Conservation (phyloP, 2,888 invertebrate species). For the Meta bourneti region DNA sequence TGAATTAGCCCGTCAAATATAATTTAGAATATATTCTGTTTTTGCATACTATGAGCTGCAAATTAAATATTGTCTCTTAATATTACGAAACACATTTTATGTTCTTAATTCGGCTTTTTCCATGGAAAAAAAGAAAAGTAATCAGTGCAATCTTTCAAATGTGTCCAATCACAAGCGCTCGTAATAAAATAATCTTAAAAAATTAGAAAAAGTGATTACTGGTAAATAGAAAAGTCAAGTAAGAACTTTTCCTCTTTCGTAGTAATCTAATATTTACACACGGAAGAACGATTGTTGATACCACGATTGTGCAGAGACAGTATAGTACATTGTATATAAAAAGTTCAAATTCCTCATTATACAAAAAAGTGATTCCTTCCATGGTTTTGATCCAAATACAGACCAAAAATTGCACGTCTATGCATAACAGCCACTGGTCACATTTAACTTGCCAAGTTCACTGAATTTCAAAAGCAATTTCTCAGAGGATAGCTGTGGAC, state of each 20-base stretch:
- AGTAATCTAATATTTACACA: slow-evolving; percentile 70
- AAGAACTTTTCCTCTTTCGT: slow-evolving; percentile 34
- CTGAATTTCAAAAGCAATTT: neutral
- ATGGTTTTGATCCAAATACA: slow-evolving; percentile 1
- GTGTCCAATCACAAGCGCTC: slow-evolving; percentile 35
- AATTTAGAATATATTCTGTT: too few species aligned
- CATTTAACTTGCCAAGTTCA: neutral
- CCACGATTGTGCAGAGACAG: slow-evolving; percentile 75
- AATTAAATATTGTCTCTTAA: too few species aligned
- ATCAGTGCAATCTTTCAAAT: slow-evolving; percentile 21
- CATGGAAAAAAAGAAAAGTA: slow-evolving; percentile 3
- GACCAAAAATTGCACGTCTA: slow-evolving; percentile 9
- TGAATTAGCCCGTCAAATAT: too few species aligned
- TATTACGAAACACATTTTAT: neutral
- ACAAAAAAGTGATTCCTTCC: slow-evolving; percentile 44
- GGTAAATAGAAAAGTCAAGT: slow-evolving; percentile 53
- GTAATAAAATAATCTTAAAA: slow-evolving; percentile 28
- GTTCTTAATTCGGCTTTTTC: slow-evolving; percentile 45
- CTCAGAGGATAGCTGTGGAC: too few species aligned
- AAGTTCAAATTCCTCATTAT: slow-evolving; percentile 46
- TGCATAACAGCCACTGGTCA: neutral
- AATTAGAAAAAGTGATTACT: slow-evolving; percentile 16
- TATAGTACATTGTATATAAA: slow-evolving; percentile 61
- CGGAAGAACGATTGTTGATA: slow-evolving; percentile 76
- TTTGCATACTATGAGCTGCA: too few species aligned